Evolutionary conservation across 2,888 invertebrate genomes (phyloP), one percentile per base, ranked within the genome.

Genomic region (Protonemura montana): DNA sequence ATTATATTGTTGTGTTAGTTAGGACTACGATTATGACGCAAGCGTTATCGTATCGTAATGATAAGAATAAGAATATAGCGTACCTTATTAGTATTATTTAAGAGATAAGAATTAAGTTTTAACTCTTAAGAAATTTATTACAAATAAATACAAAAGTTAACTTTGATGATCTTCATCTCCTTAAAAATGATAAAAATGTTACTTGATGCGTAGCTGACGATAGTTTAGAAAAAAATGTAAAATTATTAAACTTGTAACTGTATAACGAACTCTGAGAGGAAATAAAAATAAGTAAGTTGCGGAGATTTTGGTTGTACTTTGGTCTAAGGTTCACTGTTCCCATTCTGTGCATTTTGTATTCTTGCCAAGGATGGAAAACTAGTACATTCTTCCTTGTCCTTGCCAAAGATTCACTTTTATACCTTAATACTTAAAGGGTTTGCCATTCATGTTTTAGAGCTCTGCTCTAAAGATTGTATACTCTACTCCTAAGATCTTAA

Each of bases 21-120:
- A 59, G 59, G 59, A 59, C 59, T 59, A 21, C 59, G 59, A 59
- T 59, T 59, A 59, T 21, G 59, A 21, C 59, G 59, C 59, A 59
- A 59, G 59, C 59, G 59, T 59, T 59, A 21, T 7, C 35, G 21
- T 21, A 59, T 59, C 59, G 59, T 59, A 59, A 59, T 59, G 59
- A 59, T 59, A 59, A 21, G 59, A 59, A 59, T 59, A 59, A 59
- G 59, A 59, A 59, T 59, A 59, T 59, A 59, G 59, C 59, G 59
- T 59, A 59, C 59, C 59, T 59, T 59, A 21, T 59, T 59, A 59
- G 59, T 59, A 59, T 59, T 59, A 59, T 59, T 59, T 59, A 59
- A 59, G 59, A 59, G 59, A 59, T 59, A 59, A 59, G 59, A 59
- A 59, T 59, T 59, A 59, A 59, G 59, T 59, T 59, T 59, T 59